phyloP scores from a whole-genome alignment of 2,888 invertebrate species.

The Polia nebulosa region DNA sequence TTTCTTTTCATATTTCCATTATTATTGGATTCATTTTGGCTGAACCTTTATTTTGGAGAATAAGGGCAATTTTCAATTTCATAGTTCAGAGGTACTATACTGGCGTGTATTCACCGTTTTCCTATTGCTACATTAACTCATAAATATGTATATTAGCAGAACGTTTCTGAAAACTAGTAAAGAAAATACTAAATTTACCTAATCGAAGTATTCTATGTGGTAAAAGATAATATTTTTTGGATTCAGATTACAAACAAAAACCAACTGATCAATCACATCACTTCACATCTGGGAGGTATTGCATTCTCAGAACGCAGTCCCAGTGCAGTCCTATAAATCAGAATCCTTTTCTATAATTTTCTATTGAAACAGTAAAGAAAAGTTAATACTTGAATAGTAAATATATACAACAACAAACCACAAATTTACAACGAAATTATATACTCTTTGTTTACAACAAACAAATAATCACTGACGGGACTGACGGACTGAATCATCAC shows the following conservation, averaged over 20 bases:
- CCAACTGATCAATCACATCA: slow-evolving; percentile 3
- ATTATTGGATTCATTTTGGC: background rate
- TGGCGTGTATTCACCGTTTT: background rate
- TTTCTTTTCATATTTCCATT: background rate
- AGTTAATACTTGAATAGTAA: background rate
- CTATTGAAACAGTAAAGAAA: background rate
- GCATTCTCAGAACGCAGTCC: background rate
- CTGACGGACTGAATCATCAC: too few relatives aligned
- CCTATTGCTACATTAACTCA: background rate
- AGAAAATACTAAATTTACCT: slow-evolving; percentile 15
- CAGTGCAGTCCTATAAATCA: background rate
- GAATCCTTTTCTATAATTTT: background rate
- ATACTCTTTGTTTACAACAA: too few relatives aligned
- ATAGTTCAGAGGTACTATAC: background rate
- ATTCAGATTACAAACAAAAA: background rate
- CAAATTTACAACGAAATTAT: background rate
- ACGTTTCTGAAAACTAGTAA: background rate
- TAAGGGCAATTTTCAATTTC: background rate
- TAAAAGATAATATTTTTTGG: background rate
- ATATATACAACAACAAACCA: background rate
- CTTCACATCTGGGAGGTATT: background rate
- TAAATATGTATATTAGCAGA: background rate
- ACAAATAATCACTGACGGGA: background rate
- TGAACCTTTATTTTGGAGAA: background rate
- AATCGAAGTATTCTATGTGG: background rate